These are phyloP conservation scores for Polylopha cassiicola DNA, from an alignment of 2,888 invertebrate species.

Conservation along the genomic window DNA sequence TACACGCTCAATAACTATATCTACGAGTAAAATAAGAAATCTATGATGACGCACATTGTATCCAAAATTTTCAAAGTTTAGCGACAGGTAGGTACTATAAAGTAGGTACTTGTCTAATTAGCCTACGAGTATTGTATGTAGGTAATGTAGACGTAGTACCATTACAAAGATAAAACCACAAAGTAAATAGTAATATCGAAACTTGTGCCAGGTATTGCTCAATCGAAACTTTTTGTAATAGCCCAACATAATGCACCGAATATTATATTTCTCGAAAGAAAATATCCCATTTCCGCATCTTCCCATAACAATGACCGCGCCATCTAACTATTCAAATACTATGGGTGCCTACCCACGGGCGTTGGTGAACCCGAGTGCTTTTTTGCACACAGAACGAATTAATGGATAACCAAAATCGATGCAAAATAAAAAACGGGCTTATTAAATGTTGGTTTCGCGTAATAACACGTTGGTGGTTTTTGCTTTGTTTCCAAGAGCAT, in stretches of 20 bases:
- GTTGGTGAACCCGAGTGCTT: slow-evolving; percentile 57
- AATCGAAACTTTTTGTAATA: slow-evolving; percentile 57
- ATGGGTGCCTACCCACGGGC: slow-evolving; percentile 40
- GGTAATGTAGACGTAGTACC: no score
- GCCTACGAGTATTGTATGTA: no score
- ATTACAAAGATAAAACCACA: slow-evolving; percentile 7
- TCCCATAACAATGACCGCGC: slow-evolving; percentile 72
- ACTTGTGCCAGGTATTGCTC: slow-evolving; percentile 36
- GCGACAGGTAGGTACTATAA: no score
- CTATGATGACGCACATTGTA: no score
- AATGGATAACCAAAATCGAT: slow-evolving; percentile 75
- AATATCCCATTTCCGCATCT: slow-evolving; percentile 79
- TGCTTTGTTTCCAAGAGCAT: slow-evolving; percentile 73
- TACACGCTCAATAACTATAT: no score
- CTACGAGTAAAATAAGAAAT: no score
- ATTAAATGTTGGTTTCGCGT: slow-evolving; percentile 76
- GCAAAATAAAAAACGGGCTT: slow-evolving; percentile 73
- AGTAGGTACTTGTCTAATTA: no score
- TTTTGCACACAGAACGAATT: slow-evolving; percentile 68
- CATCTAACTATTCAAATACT: slow-evolving; percentile 73
- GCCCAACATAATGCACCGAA: slow-evolving; percentile 69
- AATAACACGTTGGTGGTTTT: slow-evolving; percentile 76
- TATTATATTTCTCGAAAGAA: slow-evolving; percentile 77
- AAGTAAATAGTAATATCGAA: slow-evolving; percentile 25
- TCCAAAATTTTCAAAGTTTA: no score